Percentiles rank a stretch among this genome's conserved stretches.
These are phyloP conservation scores for Sinelater perroti DNA, from an alignment of 2,888 invertebrate genomes.

Conservation along the genomic window DNA sequence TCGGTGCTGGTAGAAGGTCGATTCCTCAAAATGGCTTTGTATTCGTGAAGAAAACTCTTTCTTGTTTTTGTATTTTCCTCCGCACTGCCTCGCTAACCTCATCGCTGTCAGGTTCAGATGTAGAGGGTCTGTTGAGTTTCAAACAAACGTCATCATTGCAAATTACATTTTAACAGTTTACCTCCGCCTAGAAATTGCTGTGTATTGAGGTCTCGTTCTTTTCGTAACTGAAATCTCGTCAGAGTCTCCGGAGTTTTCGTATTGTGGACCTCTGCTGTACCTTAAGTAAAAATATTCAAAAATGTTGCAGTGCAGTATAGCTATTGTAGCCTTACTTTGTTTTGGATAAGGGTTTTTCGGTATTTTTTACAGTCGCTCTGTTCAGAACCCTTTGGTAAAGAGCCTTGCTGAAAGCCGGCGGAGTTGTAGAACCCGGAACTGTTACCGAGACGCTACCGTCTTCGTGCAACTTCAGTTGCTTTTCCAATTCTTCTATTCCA, in stretches of 20 bases:
- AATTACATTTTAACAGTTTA: constrained; percentile 12
- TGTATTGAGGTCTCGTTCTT: constrained; percentile 61
- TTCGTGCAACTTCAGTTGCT: constrained; percentile 70
- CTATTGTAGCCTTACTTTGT: constrained; percentile 13
- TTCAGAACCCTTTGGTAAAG: constrained; percentile 79
- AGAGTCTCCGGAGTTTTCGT: constrained; percentile 62
- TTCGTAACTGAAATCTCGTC: constrained; percentile 57
- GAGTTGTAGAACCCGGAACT: constrained; percentile 64
- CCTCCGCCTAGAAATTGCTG: constrained; percentile 56
- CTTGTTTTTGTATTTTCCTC: constrained; percentile 46
- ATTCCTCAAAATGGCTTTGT: constrained; percentile 73
- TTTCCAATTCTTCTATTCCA: constrained; percentile 86
- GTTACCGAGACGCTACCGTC: constrained; percentile 64
- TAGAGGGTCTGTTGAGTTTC: neutral
- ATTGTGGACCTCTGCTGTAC: constrained; percentile 69
- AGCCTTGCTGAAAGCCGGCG: constrained; percentile 75
- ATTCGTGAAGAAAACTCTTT: constrained; percentile 63
- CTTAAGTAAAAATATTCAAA: constrained; percentile 58
- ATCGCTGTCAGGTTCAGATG: constrained; percentile 33
- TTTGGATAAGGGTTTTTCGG: constrained; percentile 6
- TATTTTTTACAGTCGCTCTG: constrained; percentile 49
- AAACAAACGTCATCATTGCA: no score
- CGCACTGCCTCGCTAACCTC: constrained; percentile 46
- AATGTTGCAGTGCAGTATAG: neutral
- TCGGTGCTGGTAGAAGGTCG: constrained; percentile 61